These are phyloP conservation scores for Chymomyza amoena DNA, from an alignment of 2,888 invertebrate genomes.

Conservation along the genomic window DNA sequence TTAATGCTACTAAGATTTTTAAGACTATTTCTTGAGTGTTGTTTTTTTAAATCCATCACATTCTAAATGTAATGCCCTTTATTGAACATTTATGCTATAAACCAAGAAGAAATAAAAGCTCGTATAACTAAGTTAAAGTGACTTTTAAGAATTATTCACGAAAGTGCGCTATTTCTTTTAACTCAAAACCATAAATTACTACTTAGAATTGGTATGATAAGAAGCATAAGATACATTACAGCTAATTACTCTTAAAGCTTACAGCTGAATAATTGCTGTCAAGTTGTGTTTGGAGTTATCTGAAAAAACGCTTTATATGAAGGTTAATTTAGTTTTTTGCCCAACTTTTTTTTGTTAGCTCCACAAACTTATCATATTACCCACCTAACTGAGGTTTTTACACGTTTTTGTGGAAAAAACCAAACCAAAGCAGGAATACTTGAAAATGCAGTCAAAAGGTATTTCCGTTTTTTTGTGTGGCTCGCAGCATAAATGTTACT, in stretches of 20 bases:
- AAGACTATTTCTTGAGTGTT: too few species aligned
- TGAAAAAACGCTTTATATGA: too few species aligned
- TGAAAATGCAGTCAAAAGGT: constrained; percentile 45
- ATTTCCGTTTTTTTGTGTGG: constrained; percentile 45
- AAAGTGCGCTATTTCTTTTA: too few species aligned
- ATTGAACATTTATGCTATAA: too few species aligned
- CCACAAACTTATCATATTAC: neutral
- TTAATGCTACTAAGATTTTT: too few species aligned
- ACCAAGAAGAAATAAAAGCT: too few species aligned
- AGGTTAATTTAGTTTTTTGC: neutral
- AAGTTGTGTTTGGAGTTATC: neutral
- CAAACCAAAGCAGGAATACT: constrained; percentile 15
- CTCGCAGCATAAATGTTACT: constrained; percentile 59
- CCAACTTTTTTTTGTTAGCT: neutral
- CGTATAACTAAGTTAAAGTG: too few species aligned
- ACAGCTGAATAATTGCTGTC: neutral
- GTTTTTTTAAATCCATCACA: too few species aligned
- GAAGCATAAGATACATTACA: neutral
- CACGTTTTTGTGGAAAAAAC: constrained; percentile 6
- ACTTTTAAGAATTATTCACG: too few species aligned
- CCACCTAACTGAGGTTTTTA: neutral
- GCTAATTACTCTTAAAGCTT: neutral
- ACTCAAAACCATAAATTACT: neutral
- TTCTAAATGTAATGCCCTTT: too few species aligned
- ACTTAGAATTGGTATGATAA: too few species aligned